These are phyloP conservation scores for Actinia tenebrosa DNA, from an alignment of 64 coral and sea anemone genomes.

Conservation along the genomic window DNA sequence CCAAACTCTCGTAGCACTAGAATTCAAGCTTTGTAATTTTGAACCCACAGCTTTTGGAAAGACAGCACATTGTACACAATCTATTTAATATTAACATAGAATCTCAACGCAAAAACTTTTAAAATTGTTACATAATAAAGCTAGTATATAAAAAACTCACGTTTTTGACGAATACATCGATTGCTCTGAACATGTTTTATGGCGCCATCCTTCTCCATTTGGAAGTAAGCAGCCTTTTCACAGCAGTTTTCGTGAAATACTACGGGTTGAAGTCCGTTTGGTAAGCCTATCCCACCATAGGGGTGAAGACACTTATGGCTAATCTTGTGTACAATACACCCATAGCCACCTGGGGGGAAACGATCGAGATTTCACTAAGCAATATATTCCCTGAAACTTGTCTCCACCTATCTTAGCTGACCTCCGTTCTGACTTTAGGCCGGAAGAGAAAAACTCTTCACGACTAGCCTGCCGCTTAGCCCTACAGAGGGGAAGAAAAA, in stretches of 20 bases:
- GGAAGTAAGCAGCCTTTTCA: slow-evolving; percentile 4
- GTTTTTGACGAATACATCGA: slow-evolving; percentile 15
- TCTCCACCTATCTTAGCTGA: not conserved
- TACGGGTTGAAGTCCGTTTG: slow-evolving; percentile 21
- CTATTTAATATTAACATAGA: no score
- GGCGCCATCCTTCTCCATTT: not conserved
- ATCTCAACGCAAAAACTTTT: not conserved
- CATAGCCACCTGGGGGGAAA: slow-evolving; percentile 1
- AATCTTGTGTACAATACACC: not conserved
- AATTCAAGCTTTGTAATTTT: no score
- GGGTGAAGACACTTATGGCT: slow-evolving; percentile 1
- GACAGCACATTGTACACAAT: no score
- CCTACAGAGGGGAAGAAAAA: no score
- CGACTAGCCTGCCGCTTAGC: no score
- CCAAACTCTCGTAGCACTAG: no score
- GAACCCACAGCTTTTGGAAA: no score
- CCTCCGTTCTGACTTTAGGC: no score
- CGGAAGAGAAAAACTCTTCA: no score
- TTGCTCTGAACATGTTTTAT: slow-evolving; percentile 16
- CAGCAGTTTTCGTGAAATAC: slow-evolving; percentile 15
- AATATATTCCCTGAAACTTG: not conserved
- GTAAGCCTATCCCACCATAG: slow-evolving; percentile 7
- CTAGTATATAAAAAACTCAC: not conserved
- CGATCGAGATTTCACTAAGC: not conserved
- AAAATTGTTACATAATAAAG: not conserved